phyloP scores from a whole-genome alignment of 2,888 invertebrate genomes.

The Acleris laterana region DNA sequence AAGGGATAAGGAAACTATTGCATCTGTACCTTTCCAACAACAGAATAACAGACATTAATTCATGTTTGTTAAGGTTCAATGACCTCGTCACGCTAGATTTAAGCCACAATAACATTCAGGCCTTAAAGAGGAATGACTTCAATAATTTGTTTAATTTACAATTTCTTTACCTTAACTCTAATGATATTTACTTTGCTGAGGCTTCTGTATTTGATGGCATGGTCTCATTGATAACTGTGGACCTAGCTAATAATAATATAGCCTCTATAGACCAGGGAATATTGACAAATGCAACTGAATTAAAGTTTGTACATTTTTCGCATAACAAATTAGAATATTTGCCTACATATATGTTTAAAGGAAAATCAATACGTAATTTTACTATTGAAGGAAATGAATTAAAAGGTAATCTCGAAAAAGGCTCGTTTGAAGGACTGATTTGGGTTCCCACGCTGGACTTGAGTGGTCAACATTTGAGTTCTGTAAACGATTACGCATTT shows the following conservation, averaged over 20 bases:
- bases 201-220: conserved; percentile 49
- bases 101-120: conserved; percentile 54
- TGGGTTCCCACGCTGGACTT: conserved; percentile 53
- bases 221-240: conserved; percentile 46
- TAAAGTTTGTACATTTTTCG: conserved; percentile 55
- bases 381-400: conserved; percentile 54
- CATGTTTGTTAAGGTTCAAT: conserved; percentile 58
- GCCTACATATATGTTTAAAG: conserved; percentile 57
- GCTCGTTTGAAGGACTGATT: conserved; percentile 61
- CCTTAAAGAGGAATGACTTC: conserved; percentile 52
- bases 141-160: conserved; percentile 49
- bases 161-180: conserved; percentile 55
- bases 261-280: conserved; percentile 46
- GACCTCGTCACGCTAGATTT: conserved; percentile 54
- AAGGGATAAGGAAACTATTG: conserved; percentile 56
- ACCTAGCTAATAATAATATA: conserved; percentile 58
- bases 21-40: conserved; percentile 59
- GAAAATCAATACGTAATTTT: conserved; percentile 54
- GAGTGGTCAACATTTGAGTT: conserved; percentile 54
- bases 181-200: conserved; percentile 52
- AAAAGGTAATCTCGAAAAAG: conserved; percentile 54
- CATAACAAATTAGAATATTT: conserved; percentile 56
- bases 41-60: conserved; percentile 54
- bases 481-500: conserved; percentile 62
- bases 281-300: conserved; percentile 45